Conservation (phyloP, 2,888 invertebrate genomes). For the Onthophagus sagittarius region DNA sequence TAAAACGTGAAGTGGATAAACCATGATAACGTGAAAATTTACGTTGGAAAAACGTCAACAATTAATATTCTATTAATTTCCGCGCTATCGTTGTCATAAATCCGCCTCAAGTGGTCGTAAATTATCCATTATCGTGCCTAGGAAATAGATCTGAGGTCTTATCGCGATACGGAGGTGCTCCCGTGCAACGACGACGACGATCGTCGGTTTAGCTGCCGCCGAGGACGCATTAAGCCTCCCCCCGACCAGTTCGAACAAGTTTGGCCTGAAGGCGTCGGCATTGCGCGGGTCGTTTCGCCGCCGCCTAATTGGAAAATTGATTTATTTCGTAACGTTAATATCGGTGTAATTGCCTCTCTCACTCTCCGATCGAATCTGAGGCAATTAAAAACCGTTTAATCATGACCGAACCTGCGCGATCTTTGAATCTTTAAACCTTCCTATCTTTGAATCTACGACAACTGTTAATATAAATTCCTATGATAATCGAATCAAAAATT, state of each 20-base stretch:
- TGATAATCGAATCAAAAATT: no score
- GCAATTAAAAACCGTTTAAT: neutral
- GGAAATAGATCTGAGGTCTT: neutral
- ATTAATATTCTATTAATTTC: neutral
- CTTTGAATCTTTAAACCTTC: no score
- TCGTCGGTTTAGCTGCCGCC: neutral
- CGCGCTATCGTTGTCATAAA: neutral
- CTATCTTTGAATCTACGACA: no score
- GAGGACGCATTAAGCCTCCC: neutral
- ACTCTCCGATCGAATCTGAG: neutral
- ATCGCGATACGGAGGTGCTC: neutral
- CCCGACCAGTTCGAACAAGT: neutral
- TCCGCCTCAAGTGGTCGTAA: neutral
- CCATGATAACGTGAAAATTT: neutral
- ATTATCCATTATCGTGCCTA: neutral
- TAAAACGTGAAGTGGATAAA: neutral
- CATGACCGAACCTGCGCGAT: neutral
- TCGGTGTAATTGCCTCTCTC: neutral
- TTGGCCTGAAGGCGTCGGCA: neutral
- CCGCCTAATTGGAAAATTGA: neutral
- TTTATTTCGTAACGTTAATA: neutral
- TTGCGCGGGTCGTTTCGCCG: neutral
- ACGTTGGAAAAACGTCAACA: neutral
- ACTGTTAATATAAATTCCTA: no score
- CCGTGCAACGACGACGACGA: neutral